Evolutionary conservation across 2,888 invertebrate species (phyloP).

Genomic region (Vannuccia rotundouncinata): DNA sequence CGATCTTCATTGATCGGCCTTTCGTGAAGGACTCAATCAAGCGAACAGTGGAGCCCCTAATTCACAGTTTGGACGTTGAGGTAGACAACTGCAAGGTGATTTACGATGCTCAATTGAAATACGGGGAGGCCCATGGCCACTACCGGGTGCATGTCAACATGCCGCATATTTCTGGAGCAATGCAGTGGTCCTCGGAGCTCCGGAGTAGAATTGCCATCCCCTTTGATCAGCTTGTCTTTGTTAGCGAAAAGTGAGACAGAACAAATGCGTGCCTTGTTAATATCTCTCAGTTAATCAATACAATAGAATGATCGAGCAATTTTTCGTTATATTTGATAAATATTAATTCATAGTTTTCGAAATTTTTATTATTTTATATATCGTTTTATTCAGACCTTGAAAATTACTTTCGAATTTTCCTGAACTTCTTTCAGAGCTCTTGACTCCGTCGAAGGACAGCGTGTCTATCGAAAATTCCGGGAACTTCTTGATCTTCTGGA

Average conservation of each 20-base stretch:
- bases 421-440: constrained; percentile 8
- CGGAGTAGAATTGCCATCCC: not conserved
- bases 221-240: constrained; percentile 22
- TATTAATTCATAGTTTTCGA: too few relatives aligned
- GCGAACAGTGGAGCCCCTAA: not conserved
- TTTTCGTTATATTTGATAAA: too few relatives aligned
- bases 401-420: not conserved
- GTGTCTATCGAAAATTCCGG: constrained; percentile 2
- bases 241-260: constrained; percentile 11
- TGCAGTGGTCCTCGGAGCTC: constrained; percentile 27
- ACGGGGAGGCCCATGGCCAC: not conserved
- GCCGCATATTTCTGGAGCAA: constrained; percentile 28
- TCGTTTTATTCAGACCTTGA: not conserved
- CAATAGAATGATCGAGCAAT: too few relatives aligned
- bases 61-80: constrained; percentile 12
- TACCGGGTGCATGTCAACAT: constrained; percentile 20
- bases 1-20: constrained; percentile 20
- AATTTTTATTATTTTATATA: too few relatives aligned
- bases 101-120: constrained; percentile 6
- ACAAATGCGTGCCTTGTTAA: too few relatives aligned
- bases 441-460: not conserved
- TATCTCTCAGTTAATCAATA: too few relatives aligned
- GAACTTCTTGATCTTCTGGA: constrained; percentile 27
- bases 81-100: constrained; percentile 22
- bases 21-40: constrained; percentile 25